Evolutionary conservation across 1,140 invertebrate genomes (phyloP), one percentile per base, ranked within the genome.

Genomic region (Manduca sexta): DNA sequence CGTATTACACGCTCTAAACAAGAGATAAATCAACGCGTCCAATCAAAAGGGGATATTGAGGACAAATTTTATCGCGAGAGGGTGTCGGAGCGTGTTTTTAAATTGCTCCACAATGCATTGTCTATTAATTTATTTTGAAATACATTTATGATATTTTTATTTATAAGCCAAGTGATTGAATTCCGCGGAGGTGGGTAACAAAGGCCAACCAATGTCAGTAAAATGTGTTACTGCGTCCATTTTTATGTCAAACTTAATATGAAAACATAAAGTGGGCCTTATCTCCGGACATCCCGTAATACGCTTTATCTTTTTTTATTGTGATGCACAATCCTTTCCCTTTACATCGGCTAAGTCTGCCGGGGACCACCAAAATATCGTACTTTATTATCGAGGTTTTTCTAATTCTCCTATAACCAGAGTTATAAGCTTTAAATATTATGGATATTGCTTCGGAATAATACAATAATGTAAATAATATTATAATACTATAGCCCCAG

Each of bases 31-130:
- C 78, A 81, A 72, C 61, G 56, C 65, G 72, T 83, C 76, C 72
- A 81, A 84, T 84, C 79, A 83, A 83, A 84, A 84, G 66, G 75
- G 74, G 69, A 77, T 76, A 82, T 80, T 69, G 66, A 69, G 68
- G 76, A 79, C 78, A 83, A 82, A 84, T 82, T 82, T 75, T 68
- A 69, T 69, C 64, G 60, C 56, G 73, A 68, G 74, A 69, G 79
- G 71, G 73, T 64, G 72, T 49, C 49, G 68, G 59, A 72, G 67
- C 74, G 69, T 80, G 78, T 68, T 76, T 70, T 76, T 74, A 81
- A 84, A 83, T 83, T 79, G 77, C 74, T 74, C 64, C 74, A 82
- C 78, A 79, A 76, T 81, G 71, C 58, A 60, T 70, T 73, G 53
- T 75, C 74, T 80, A 81, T 80, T 80, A 78, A 84, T 83, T 77